These are phyloP conservation scores for Hemiscyllium ocellatum DNA, from an alignment of 2,113 vertebrate species.

Conservation along the genomic window DNA sequence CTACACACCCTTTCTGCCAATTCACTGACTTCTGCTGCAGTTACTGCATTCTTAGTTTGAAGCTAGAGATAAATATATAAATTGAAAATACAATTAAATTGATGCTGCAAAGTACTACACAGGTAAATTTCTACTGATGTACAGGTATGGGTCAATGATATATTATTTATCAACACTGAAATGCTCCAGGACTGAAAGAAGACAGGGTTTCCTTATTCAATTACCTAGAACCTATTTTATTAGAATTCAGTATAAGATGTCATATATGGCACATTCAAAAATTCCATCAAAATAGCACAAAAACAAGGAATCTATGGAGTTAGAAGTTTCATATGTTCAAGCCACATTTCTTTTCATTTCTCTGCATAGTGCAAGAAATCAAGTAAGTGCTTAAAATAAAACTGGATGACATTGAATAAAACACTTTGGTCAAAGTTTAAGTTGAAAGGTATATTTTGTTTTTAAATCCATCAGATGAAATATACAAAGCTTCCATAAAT, in stretches of 20 bases:
- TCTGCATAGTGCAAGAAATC: neutral
- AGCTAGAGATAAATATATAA: constrained; percentile 54
- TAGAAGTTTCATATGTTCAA: neutral
- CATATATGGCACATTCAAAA: neutral
- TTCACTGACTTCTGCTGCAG: constrained; percentile 68
- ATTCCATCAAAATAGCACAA: neutral
- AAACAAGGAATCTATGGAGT: neutral
- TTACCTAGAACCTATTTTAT: neutral
- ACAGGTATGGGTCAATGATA: neutral
- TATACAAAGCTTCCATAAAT: neutral
- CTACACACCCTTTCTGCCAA: constrained; percentile 72
- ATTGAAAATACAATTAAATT: neutral
- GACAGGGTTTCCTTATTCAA: neutral
- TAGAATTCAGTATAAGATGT: neutral
- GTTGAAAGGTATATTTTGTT: neutral
- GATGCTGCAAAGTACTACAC: neutral
- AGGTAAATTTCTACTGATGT: neutral
- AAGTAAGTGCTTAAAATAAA: neutral
- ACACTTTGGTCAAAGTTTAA: neutral
- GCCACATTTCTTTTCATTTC: neutral
- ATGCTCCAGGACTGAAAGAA: neutral
- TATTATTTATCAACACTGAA: neutral
- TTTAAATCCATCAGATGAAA: neutral
- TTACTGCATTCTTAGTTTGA: constrained; percentile 71
- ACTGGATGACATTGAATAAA: neutral